Conservation (phyloP, 2,113 vertebrate genomes). For the Nannobrachium achirus region DNA sequence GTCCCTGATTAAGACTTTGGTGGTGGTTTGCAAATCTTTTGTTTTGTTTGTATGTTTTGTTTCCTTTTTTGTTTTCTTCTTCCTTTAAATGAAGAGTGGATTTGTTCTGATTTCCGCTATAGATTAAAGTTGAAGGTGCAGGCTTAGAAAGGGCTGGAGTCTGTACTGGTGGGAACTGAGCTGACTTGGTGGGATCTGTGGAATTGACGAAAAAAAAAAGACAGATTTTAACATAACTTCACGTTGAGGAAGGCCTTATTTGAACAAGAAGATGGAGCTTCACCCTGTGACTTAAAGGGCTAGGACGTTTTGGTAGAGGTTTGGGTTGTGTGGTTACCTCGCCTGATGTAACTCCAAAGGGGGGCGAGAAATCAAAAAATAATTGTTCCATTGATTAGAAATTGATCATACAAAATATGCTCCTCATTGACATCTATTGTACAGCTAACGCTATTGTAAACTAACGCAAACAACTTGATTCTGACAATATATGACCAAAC, state of each 20-base stretch:
- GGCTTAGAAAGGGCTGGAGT: slow-evolving; percentile 50
- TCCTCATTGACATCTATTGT: too few relatives aligned
- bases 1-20: slow-evolving; percentile 44
- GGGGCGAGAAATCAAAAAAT: too few relatives aligned
- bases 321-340: not conserved
- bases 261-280: too few relatives aligned
- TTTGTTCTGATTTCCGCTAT: slow-evolving; percentile 48
- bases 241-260: too few relatives aligned
- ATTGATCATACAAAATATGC: too few relatives aligned
- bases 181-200: slow-evolving; percentile 37
- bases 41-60: slow-evolving; percentile 37
- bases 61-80: slow-evolving; percentile 50
- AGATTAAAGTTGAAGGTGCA: slow-evolving; percentile 52
- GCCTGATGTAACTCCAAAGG: too few relatives aligned
- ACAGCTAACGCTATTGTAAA: too few relatives aligned
- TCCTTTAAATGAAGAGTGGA: slow-evolving; percentile 5
- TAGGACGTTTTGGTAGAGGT: too few relatives aligned
- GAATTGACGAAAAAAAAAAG: not conserved
- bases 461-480: too few relatives aligned
- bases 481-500: too few relatives aligned
- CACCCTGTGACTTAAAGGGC: too few relatives aligned
- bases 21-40: slow-evolving; percentile 46
- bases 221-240: not conserved
- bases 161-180: slow-evolving; percentile 65
- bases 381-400: too few relatives aligned